phyloP scores from a whole-genome alignment of 2,888 invertebrate genomes.

The Drosophila melanocephala region DNA sequence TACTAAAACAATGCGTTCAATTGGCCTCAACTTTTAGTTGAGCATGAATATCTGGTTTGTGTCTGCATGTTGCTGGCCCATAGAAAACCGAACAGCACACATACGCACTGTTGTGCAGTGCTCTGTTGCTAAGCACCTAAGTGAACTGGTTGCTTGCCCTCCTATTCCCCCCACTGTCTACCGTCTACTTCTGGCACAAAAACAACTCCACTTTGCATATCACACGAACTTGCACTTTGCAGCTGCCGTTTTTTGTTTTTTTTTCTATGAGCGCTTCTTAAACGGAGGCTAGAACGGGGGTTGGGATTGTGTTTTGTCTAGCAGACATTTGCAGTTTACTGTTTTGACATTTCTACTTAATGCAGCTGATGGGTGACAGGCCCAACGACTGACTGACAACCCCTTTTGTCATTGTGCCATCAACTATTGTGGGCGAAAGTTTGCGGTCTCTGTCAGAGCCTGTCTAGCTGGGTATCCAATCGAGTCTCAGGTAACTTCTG shows the following conservation, averaged over 20 bases:
- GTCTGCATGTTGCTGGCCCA: conserved; percentile 7
- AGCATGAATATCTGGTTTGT: conserved; percentile 18
- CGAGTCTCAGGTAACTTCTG: conserved; percentile 2
- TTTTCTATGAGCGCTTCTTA: conserved; percentile 17
- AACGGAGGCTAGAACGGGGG: background rate
- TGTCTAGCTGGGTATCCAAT: conserved; percentile 34
- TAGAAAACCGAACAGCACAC: conserved; percentile 27
- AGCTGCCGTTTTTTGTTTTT: conserved; percentile 25
- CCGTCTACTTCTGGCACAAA: conserved; percentile 4
- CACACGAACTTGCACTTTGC: conserved; percentile 79
- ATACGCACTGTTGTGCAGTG: conserved; percentile 55
- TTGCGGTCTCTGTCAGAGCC: conserved; percentile 42
- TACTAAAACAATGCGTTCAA: conserved; percentile 34
- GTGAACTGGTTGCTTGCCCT: conserved; percentile 6
- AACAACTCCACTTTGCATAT: conserved; percentile 71
- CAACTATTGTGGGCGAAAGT: conserved; percentile 37
- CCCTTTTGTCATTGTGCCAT: conserved; percentile 58
- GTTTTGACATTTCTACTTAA: conserved; percentile 72
- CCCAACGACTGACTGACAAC: conserved; percentile 49
- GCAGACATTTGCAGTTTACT: conserved; percentile 77
- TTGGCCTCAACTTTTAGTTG: conserved; percentile 32
- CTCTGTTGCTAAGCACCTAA: conserved; percentile 50
- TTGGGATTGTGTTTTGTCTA: conserved; percentile 44
- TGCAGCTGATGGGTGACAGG: conserved; percentile 40
- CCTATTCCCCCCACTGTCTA: background rate